phyloP scores from a whole-genome alignment of 2,113 vertebrate species.

The Phasianus colchicus region DNA sequence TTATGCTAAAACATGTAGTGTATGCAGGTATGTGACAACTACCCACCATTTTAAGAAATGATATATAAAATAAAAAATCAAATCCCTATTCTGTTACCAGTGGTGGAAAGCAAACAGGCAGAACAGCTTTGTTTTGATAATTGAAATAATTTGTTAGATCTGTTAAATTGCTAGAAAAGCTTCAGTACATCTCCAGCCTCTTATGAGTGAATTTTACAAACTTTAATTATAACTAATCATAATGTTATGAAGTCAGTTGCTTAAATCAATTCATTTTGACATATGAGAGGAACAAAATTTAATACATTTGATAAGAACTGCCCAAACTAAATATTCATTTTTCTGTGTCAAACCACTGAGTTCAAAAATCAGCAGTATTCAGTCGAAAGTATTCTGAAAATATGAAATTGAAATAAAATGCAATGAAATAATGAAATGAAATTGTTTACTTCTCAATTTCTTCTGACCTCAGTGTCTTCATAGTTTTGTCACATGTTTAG shows the following conservation, averaged over 20 bases:
- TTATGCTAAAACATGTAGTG: fast-evolving
- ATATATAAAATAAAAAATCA: neutral
- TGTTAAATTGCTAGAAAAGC: neutral
- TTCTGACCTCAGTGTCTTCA: neutral
- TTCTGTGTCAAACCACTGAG: neutral
- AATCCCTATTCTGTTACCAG: neutral
- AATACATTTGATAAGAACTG: neutral
- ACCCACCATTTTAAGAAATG: neutral
- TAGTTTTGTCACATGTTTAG: fast-evolving
- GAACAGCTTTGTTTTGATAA: neutral
- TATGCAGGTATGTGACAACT: neutral
- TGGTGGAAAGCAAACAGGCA: neutral
- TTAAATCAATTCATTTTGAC: neutral
- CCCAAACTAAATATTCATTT: neutral
- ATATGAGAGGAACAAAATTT: neutral
- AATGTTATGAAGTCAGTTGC: neutral
- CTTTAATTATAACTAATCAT: neutral
- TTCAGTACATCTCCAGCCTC: neutral
- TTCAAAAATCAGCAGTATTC: neutral
- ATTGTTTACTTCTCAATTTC: neutral
- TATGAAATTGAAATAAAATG: neutral
- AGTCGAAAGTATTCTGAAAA: neutral
- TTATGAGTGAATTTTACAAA: neutral
- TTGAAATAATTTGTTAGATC: neutral
- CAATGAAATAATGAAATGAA: neutral